Evolutionary conservation across 2,797 vertebrate genomes (phyloP).

Genomic region (Crenuchus spilurus): DNA sequence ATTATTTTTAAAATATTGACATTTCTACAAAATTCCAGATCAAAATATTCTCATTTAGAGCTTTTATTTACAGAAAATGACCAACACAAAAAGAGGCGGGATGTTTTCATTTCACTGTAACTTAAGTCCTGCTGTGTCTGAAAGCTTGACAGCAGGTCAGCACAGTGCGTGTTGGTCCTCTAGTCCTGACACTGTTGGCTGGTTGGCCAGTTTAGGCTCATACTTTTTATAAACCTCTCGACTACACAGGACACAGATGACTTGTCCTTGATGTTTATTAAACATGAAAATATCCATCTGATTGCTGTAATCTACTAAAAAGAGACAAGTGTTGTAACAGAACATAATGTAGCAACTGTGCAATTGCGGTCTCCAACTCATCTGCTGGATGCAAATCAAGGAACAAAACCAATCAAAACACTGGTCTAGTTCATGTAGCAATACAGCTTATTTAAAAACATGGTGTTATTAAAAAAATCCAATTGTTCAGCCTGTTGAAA

Average conservation of each 20-base stretch:
- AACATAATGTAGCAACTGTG: not conserved
- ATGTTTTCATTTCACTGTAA: no score
- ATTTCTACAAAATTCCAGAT: no score
- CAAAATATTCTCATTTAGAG: no score
- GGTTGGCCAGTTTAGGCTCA: no score
- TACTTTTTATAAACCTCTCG: no score
- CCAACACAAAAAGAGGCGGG: no score
- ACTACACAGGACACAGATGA: not conserved
- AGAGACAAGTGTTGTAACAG: constrained; percentile 7
- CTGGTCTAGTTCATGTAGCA: constrained; percentile 17
- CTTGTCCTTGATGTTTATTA: constrained; percentile 21
- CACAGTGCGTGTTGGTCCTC: no score
- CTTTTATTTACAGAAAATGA: no score
- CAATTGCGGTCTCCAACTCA: not conserved
- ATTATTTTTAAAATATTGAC: no score
- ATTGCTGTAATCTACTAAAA: constrained; percentile 47
- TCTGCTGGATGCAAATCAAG: constrained; percentile 1
- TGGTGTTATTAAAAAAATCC: not conserved
- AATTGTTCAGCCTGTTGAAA: not conserved
- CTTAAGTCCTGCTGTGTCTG: no score
- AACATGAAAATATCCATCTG: constrained; percentile 47
- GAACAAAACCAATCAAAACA: constrained; percentile 16
- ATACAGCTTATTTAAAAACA: constrained; percentile 21
- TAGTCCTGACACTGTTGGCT: no score
- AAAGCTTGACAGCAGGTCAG: no score